Conservation (phyloP, 2,113 vertebrate genomes). For the Megaleporinus macrocephalus region DNA sequence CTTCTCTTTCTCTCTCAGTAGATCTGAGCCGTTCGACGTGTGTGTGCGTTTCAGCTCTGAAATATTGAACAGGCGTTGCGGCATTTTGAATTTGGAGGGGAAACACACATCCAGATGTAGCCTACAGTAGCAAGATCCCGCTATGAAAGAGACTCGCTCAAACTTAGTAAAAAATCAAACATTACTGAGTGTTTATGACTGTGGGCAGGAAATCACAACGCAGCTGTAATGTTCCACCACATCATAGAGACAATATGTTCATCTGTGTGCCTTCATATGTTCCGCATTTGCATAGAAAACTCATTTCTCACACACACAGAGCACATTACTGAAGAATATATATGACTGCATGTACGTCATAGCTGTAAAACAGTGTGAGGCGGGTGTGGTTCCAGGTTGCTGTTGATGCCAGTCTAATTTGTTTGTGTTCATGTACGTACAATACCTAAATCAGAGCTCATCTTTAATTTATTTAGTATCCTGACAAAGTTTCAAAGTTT, state of each 20-base stretch:
- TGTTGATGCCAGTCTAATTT: too few species aligned
- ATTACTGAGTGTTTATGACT: neutral
- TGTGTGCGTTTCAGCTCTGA: conserved; percentile 50
- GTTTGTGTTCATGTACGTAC: too few species aligned
- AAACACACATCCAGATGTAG: conserved; percentile 59
- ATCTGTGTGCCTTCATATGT: neutral
- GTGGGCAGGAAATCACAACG: conserved; percentile 7
- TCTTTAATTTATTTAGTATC: too few species aligned
- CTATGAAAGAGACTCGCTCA: neutral
- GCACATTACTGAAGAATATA: neutral
- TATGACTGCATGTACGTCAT: neutral
- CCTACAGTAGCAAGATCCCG: neutral
- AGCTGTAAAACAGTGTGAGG: neutral
- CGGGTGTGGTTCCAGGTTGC: neutral
- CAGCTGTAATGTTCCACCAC: neutral
- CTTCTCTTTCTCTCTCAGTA: conserved; percentile 1
- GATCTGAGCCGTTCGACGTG: neutral
- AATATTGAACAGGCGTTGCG: conserved; percentile 68
- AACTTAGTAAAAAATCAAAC: neutral
- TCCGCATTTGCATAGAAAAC: neutral
- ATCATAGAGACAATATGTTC: neutral
- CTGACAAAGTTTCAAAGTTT: too few species aligned
- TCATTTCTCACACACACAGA: neutral
- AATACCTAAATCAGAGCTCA: too few species aligned
- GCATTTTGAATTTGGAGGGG: conserved; percentile 46